Base-by-base conservation (phyloP, 2,888 invertebrate species). In the Mellilla xanthometata region DNA sequence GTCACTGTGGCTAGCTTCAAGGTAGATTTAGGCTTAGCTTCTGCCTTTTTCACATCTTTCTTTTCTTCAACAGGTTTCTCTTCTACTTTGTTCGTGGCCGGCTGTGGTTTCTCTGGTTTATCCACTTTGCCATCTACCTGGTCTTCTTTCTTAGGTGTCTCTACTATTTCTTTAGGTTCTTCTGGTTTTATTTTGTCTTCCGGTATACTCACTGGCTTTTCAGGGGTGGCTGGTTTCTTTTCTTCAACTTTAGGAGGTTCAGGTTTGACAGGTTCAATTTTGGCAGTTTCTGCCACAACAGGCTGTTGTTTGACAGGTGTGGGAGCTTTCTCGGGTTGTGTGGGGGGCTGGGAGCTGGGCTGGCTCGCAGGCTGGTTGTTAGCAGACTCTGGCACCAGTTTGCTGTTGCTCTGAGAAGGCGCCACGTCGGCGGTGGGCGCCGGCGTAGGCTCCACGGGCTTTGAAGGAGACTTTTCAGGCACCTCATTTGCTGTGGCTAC, bases 1-100 rank as follows among this genome's bases (percentile, higher is more conserved):
- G 91, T 91, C 22, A 90, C 90, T 4, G 92, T 91, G 0, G 91
- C 90, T 63, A 91, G 60, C 61, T 91, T 91, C 60, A 91, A 60
- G 2, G 91, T 91, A 1, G 91, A 85, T 53, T 87, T 90, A 1
- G 91, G 85, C 52, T 77, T 76, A 12, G 67, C 62, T 52, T 86
- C 90, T 2, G 65, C 50, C 56, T 84, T 87, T 42, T 80, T 81
- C 1, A 50, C 36, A 33, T 81, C 83, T 12, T 58, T 36, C 52
- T 77, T 77, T 40, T 79, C 79, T 42, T 78, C 77, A 22, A 60
- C 77, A 15, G 60, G 57, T 51, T 78, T 76, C 40, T 83, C 82
- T 26, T 78, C 81, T n/a, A 63, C 60, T 54, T 78, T 80, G 3
- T 64, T 59, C 33, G 64, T 80, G 3, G 64, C 59, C 34, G 64